phyloP scores from a whole-genome alignment of 2,113 vertebrate species.

The Alouatta palliata region DNA sequence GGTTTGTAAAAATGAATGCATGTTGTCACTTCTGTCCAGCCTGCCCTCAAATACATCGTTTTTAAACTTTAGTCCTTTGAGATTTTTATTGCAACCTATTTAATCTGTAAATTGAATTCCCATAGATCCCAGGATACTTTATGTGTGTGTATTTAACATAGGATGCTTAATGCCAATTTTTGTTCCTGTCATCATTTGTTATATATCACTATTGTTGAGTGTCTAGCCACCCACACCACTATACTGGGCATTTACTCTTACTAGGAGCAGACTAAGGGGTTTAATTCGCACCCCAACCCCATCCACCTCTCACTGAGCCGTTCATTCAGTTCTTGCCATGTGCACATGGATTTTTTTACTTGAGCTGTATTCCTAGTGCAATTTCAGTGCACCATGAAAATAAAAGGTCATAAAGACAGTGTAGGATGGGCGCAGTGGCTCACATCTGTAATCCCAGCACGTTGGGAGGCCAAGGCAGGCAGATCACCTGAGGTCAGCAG shows the following conservation, averaged over 20 bases:
- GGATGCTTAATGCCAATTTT: background rate
- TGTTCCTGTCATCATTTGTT: background rate
- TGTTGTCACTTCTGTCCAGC: background rate
- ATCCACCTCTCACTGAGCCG: background rate
- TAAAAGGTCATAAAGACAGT: background rate
- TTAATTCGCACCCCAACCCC: background rate
- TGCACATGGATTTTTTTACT: background rate
- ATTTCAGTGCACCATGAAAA: background rate
- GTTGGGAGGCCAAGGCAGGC: too few species aligned
- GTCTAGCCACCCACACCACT: background rate
- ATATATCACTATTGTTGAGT: background rate
- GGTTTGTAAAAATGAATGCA: slow-evolving; percentile 31
- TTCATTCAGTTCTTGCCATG: background rate
- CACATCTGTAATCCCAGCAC: too few species aligned
- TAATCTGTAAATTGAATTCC: slow-evolving; percentile 30
- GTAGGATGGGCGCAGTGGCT: background rate
- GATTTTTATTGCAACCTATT: slow-evolving; percentile 17
- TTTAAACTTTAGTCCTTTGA: background rate
- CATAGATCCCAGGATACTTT: background rate
- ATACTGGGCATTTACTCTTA: background rate
- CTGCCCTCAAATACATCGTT: background rate
- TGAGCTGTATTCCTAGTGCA: slow-evolving; percentile 1
- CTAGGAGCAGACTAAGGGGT: background rate
- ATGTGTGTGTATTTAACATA: background rate
- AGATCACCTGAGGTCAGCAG: too few species aligned